phyloP scores from a whole-genome alignment of 2,888 invertebrate genomes.

The Atherix ibis region DNA sequence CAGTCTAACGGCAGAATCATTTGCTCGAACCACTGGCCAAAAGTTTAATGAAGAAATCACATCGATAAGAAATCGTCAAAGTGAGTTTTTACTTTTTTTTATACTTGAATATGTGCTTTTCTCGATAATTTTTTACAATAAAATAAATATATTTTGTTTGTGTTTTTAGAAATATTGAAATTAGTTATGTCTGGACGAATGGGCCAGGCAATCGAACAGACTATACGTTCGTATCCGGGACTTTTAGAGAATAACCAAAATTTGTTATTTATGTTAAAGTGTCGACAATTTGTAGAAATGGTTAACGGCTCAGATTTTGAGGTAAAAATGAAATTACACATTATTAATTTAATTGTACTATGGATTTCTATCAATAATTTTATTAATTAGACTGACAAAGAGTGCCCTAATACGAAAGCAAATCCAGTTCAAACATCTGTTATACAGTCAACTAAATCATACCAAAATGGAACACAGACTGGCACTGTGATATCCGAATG shows the following conservation, averaged over 20 bases:
- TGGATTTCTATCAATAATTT: neutral
- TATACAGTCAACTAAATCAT: conserved; percentile 56
- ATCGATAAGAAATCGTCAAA: conserved; percentile 92
- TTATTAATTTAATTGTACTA: neutral
- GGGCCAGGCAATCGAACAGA: conserved; percentile 87
- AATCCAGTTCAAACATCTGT: conserved; percentile 58
- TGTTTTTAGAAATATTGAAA: conserved; percentile 68
- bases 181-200: conserved; percentile 83
- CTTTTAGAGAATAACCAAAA: conserved; percentile 80
- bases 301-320: conserved; percentile 80
- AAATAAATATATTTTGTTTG: conserved; percentile 8
- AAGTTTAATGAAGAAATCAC: conserved; percentile 80
- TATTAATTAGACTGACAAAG: conserved; percentile 6
- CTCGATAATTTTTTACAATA: neutral
- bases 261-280: conserved; percentile 88
- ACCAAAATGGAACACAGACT: conserved; percentile 28
- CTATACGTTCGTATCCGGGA: conserved; percentile 81
- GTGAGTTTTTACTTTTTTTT: conserved; percentile 35
- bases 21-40: conserved; percentile 79
- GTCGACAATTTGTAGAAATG: conserved; percentile 98
- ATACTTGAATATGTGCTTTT: neutral
- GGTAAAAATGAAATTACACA: conserved; percentile 32
- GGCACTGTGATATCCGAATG: conserved; percentile 24
- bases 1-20: conserved; percentile 89
- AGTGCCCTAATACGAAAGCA: conserved; percentile 24